A percentile compares a stretch with the other conserved stretches of the same genome.
phyloP scores from a whole-genome alignment of 2,888 invertebrate species.

The Synanthedon tipuliformis region DNA sequence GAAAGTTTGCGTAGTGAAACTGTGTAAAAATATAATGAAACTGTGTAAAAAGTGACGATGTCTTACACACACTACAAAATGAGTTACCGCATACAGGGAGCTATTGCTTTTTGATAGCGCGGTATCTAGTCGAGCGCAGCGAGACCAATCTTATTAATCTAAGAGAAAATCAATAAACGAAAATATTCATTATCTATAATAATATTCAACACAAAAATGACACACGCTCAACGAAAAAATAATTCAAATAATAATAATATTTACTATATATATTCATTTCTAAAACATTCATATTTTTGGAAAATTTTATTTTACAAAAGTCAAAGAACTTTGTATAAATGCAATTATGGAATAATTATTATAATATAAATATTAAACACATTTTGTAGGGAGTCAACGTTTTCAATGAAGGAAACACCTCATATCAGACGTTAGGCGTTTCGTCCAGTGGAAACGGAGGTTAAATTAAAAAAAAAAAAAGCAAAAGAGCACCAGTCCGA shows the following conservation, averaged over 20 bases:
- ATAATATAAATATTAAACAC: not conserved
- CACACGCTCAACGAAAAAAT: constrained; percentile 1
- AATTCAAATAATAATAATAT: constrained; percentile 1
- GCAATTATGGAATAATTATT: constrained; percentile 47
- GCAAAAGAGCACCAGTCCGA: constrained; percentile 39
- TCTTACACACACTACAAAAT: too few relatives aligned
- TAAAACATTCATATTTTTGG: not conserved
- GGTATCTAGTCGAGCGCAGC: too few relatives aligned
- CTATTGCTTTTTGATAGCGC: too few relatives aligned
- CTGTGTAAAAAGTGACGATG: too few relatives aligned
- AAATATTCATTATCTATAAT: constrained; percentile 6
- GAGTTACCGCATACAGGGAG: too few relatives aligned
- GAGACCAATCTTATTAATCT: too few relatives aligned
- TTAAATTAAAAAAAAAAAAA: not conserved
- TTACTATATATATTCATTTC: not conserved
- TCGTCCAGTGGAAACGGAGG: not conserved
- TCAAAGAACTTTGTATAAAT: constrained; percentile 32
- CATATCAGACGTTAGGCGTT: not conserved
- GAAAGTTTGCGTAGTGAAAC: too few relatives aligned
- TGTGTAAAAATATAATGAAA: too few relatives aligned
- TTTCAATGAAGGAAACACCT: too few relatives aligned
- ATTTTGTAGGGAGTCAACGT: not conserved
- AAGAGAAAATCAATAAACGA: constrained; percentile 8
- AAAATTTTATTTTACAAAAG: not conserved
- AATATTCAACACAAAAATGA: constrained; percentile 6